Evolutionary conservation across 2,797 vertebrate species (phyloP).

Genomic region (Sebastolobus alascanus): DNA sequence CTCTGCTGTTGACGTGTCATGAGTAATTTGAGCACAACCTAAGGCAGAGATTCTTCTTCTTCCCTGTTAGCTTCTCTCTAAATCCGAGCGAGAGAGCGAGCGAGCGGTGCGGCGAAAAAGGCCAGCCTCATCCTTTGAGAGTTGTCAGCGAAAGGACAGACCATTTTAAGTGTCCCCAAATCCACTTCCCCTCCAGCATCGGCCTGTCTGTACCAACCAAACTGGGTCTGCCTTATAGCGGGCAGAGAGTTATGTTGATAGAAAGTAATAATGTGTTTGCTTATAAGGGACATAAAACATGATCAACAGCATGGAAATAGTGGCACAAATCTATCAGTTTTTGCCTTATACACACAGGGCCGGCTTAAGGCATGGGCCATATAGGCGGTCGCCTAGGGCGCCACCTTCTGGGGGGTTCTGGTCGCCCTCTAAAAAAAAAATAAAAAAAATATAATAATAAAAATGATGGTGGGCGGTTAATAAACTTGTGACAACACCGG

Average conservation of each 20-base stretch:
- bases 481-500: background rate
- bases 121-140: slow-evolving; percentile 58
- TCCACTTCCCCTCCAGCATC: slow-evolving; percentile 47
- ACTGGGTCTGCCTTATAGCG: slow-evolving; percentile 24
- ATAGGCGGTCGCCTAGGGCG: background rate
- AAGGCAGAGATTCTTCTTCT: slow-evolving; percentile 51
- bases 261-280: slow-evolving; percentile 30
- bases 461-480: too few species aligned
- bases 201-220: slow-evolving; percentile 26
- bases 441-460: too few species aligned
- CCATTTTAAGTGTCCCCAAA: slow-evolving; percentile 61
- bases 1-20: slow-evolving; percentile 58
- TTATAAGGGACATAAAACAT: slow-evolving; percentile 7
- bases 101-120: slow-evolving; percentile 31
- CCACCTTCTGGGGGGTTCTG: too few species aligned
- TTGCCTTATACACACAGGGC: background rate
- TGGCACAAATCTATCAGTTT: slow-evolving; percentile 9
- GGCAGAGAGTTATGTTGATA: slow-evolving; percentile 26
- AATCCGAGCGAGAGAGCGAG: slow-evolving; percentile 35
- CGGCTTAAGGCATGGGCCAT: accelerated
- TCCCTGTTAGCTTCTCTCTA: slow-evolving; percentile 51
- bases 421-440: too few species aligned
- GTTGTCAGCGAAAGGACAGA: slow-evolving; percentile 54
- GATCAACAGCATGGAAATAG: slow-evolving; percentile 35
- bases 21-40: slow-evolving; percentile 73